Evolutionary conservation across 1,140 invertebrate species (phyloP).

Genomic region (Chymomyza costata): DNA sequence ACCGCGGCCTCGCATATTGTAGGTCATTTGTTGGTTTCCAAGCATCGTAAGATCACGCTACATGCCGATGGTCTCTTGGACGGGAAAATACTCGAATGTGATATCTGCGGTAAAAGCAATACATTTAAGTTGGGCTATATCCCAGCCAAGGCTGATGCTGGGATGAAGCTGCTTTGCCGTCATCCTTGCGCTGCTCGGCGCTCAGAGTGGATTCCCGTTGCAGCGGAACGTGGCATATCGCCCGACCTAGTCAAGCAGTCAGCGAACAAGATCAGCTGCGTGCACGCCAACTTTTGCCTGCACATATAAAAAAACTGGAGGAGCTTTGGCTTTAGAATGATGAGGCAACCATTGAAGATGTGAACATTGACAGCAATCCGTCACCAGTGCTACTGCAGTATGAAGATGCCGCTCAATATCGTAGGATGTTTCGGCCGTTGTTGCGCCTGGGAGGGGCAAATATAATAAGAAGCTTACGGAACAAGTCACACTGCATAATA

Average conservation of each 20-base stretch:
- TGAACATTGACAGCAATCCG: constrained; percentile 96
- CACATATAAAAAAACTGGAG: constrained; percentile 97
- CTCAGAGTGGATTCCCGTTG: constrained; percentile 97
- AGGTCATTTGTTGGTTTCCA: too few species aligned
- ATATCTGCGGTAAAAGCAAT: constrained; percentile 94
- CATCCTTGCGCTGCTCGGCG: constrained; percentile 96
- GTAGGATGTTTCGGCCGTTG: constrained; percentile 97
- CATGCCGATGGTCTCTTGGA: constrained; percentile 97
- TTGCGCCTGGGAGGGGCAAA: constrained; percentile 97
- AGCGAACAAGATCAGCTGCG: constrained; percentile 95
- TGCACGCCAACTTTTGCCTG: constrained; percentile 94
- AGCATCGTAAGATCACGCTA: too few species aligned
- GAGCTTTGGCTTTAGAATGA: constrained; percentile 98
- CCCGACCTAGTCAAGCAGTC: constrained; percentile 97
- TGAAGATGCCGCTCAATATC: constrained; percentile 98
- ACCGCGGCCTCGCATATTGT: constrained; percentile 98
- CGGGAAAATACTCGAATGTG: constrained; percentile 94
- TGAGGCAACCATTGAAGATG: constrained; percentile 96
- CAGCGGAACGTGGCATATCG: constrained; percentile 94
- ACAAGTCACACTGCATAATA: constrained; percentile 97
- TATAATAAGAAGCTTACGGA: constrained; percentile 98
- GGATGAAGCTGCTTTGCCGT: too few species aligned
- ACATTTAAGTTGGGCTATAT: constrained; percentile 99
- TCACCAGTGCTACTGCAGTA: constrained; percentile 95
- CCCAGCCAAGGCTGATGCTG: too few species aligned